Evolutionary conservation across 2,113 vertebrate genomes (phyloP).

Genomic region (Nothobranchius furzeri): DNA sequence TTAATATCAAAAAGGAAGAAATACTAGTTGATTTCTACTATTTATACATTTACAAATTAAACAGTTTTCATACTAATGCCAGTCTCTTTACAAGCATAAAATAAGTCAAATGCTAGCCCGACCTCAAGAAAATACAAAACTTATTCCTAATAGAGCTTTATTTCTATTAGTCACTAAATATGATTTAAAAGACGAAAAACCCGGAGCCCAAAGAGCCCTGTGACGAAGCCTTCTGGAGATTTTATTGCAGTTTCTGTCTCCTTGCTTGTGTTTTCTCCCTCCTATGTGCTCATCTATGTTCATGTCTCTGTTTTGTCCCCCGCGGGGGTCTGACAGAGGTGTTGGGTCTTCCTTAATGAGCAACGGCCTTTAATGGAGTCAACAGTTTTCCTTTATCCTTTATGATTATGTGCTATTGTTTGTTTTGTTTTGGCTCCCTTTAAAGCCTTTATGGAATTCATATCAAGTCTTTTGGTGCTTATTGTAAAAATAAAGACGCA

Average conservation of each 20-base stretch:
- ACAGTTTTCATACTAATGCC: no score
- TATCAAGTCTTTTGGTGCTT: conserved; percentile 34
- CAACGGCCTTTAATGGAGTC: conserved; percentile 37
- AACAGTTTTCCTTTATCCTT: conserved; percentile 25
- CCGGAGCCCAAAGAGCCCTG: background rate
- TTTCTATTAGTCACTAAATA: background rate
- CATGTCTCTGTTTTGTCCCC: conserved; percentile 20
- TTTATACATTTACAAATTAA: no score
- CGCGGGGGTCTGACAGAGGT: conserved; percentile 7
- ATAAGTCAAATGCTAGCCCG: no score
- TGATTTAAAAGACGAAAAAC: conserved; percentile 1
- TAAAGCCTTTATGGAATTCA: conserved; percentile 22
- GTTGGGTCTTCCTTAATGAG: conserved; percentile 50
- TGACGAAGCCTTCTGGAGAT: conserved; percentile 8
- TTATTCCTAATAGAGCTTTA: background rate
- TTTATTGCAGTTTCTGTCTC: conserved; percentile 13
- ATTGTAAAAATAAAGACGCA: background rate
- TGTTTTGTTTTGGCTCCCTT: conserved; percentile 24
- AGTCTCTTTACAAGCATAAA: no score
- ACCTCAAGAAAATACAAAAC: no score
- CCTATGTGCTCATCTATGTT: background rate
- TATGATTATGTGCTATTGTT: conserved; percentile 31
- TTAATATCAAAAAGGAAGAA: no score
- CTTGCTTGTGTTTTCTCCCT: conserved; percentile 18
- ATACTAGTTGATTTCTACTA: no score